Evolutionary conservation across 2,888 invertebrate genomes (phyloP).

Genomic region (Epirrhoe alternata): DNA sequence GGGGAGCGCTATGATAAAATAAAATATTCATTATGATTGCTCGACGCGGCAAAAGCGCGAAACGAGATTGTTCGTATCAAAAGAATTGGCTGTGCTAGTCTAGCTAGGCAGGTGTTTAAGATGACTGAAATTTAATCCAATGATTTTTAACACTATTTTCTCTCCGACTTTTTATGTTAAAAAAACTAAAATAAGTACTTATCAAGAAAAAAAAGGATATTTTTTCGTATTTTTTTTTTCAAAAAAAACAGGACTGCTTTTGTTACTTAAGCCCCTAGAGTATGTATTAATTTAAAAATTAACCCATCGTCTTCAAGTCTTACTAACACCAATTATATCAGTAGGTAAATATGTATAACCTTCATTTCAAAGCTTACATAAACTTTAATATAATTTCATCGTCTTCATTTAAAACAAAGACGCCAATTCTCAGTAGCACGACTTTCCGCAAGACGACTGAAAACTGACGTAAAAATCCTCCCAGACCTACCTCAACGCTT

Average conservation of each 20-base stretch:
- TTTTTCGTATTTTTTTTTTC: no score
- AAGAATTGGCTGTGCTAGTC: slow-evolving; percentile 52
- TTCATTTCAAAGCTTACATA: no score
- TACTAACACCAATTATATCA: no score
- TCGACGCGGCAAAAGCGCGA: slow-evolving; percentile 77
- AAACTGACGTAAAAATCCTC: slow-evolving; percentile 83
- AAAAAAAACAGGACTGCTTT: no score
- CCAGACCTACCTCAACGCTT: slow-evolving; percentile 77
- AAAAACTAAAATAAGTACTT: no score
- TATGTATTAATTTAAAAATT: no score
- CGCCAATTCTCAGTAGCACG: slow-evolving; percentile 55
- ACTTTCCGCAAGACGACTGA: slow-evolving; percentile 67
- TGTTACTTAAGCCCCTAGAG: no score
- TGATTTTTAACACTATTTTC: neutral
- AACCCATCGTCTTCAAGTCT: no score
- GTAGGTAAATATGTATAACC: no score
- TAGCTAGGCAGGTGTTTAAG: neutral
- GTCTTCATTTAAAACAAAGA: slow-evolving; percentile 2
- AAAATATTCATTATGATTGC: slow-evolving; percentile 85
- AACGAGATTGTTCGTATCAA: slow-evolving; percentile 52
- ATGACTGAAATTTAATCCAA: neutral
- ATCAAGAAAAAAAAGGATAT: no score
- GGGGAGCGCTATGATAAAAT: slow-evolving; percentile 78
- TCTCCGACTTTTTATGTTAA: no score
- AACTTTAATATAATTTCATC: no score